These are phyloP conservation scores for Luscinia megarhynchos DNA, from an alignment of 2,797 vertebrate species.

Conservation along the genomic window DNA sequence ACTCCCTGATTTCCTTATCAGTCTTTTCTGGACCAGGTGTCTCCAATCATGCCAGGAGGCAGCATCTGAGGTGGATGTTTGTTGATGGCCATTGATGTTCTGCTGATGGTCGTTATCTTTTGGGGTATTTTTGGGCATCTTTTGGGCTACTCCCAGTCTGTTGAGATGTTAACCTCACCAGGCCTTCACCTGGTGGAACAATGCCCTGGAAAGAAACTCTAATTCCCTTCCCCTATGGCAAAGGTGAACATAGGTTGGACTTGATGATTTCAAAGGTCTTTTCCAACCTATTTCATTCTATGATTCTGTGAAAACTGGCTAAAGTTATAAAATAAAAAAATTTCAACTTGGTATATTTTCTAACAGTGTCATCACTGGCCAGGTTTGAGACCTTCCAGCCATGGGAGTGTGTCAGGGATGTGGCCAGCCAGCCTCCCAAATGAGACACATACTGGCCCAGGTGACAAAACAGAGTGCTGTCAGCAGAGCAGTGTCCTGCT, in stretches of 20 bases:
- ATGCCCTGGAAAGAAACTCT: background rate
- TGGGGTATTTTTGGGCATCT: background rate
- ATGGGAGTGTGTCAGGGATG: accelerated
- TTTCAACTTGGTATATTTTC: background rate
- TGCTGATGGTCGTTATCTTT: background rate
- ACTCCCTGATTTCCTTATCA: background rate
- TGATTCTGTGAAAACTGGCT: background rate
- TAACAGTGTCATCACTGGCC: background rate
- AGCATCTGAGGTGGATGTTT: accelerated
- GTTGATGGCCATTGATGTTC: background rate
- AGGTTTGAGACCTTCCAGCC: background rate
- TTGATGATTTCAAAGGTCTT: background rate
- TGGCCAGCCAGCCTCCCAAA: background rate
- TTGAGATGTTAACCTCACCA: background rate
- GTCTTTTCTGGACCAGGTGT: background rate
- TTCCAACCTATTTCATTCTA: background rate
- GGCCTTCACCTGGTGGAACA: background rate
- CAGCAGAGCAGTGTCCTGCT: background rate
- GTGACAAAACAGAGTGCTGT: background rate
- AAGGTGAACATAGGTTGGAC: background rate
- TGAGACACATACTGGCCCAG: background rate
- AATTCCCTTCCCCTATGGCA: accelerated
- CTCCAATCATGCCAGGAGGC: background rate
- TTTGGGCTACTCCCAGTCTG: background rate
- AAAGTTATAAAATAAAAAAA: background rate